Conservation (phyloP, 2,113 vertebrate species). For the Lepisosteus oculatus region DNA sequence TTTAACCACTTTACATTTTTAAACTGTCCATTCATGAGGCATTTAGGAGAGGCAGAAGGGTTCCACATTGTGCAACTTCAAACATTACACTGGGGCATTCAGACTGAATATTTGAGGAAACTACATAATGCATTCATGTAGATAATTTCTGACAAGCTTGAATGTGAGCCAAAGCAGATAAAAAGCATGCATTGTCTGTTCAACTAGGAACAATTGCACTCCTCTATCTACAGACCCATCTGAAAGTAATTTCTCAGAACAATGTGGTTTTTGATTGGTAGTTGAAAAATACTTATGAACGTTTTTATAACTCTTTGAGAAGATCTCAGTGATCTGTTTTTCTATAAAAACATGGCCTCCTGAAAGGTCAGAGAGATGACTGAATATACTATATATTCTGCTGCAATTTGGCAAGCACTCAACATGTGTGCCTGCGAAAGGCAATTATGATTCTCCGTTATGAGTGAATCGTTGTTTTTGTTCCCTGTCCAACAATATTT, state of each 20-base stretch:
- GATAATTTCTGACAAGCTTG: constrained; percentile 76
- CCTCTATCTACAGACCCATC: constrained; percentile 80
- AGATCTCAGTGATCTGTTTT: constrained; percentile 79
- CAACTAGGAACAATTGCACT: constrained; percentile 87
- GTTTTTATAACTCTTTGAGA: constrained; percentile 77
- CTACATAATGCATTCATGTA: constrained; percentile 69
- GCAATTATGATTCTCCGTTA: constrained; percentile 21
- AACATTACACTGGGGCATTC: constrained; percentile 37
- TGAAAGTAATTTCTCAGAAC: constrained; percentile 91
- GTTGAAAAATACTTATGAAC: constrained; percentile 76
- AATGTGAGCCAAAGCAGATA: constrained; percentile 76
- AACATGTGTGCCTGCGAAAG: constrained; percentile 37
- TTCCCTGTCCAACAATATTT: too few species aligned
- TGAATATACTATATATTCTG: constrained; percentile 7
- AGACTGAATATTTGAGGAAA: constrained; percentile 57
- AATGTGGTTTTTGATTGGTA: constrained; percentile 87
- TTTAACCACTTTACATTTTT: constrained; percentile 40
- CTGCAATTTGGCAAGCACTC: constrained; percentile 27
- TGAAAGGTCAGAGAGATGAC: constrained; percentile 13
- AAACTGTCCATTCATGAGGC: constrained; percentile 57
- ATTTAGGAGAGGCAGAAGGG: constrained; percentile 42
- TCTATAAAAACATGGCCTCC: constrained; percentile 36
- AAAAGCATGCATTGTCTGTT: constrained; percentile 86
- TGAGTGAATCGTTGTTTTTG: background rate
- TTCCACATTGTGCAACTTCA: constrained; percentile 48